These are phyloP conservation scores for Microctonus brassicae DNA, from an alignment of 2,888 invertebrate species.

Conservation along the genomic window DNA sequence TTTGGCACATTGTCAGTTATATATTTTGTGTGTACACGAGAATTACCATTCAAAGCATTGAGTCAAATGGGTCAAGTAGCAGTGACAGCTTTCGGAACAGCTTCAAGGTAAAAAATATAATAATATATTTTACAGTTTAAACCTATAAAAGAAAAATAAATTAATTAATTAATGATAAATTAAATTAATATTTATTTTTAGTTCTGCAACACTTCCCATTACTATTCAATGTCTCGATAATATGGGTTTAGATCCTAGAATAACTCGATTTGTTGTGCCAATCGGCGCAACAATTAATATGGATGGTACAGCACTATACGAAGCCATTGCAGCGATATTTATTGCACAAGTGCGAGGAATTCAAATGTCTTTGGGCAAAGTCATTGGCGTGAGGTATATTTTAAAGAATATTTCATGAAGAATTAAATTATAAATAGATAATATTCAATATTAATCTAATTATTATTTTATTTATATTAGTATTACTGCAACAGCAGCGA, in stretches of 20 bases:
- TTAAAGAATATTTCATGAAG: no score
- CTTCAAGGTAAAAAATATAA: slow-evolving; percentile 73
- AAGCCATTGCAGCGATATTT: slow-evolving; percentile 97
- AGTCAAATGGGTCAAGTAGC: slow-evolving; percentile 77
- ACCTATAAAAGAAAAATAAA: neutral
- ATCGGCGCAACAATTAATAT: slow-evolving; percentile 98
- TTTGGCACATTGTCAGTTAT: slow-evolving; percentile 78
- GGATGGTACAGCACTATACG: slow-evolving; percentile 97
- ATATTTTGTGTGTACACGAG: slow-evolving; percentile 74
- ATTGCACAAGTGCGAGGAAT: slow-evolving; percentile 92
- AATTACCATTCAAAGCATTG: slow-evolving; percentile 75
- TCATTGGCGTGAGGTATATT: slow-evolving; percentile 88
- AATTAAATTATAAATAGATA: neutral
- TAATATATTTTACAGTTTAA: no score
- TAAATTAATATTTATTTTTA: slow-evolving; percentile 59
- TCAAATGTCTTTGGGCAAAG: slow-evolving; percentile 85
- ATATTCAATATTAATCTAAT: neutral
- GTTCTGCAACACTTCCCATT: slow-evolving; percentile 94
- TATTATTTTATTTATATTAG: slow-evolving; percentile 69
- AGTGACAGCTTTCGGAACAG: slow-evolving; percentile 83
- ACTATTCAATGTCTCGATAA: slow-evolving; percentile 94
- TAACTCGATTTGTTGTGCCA: slow-evolving; percentile 95
- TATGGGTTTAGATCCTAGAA: slow-evolving; percentile 91
- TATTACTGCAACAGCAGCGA: slow-evolving; percentile 96
- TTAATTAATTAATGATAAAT: neutral